Evolutionary conservation across 1,140 invertebrate genomes (phyloP), one percentile per base, ranked within the genome.

Genomic region (Ooceraea biroi): DNA sequence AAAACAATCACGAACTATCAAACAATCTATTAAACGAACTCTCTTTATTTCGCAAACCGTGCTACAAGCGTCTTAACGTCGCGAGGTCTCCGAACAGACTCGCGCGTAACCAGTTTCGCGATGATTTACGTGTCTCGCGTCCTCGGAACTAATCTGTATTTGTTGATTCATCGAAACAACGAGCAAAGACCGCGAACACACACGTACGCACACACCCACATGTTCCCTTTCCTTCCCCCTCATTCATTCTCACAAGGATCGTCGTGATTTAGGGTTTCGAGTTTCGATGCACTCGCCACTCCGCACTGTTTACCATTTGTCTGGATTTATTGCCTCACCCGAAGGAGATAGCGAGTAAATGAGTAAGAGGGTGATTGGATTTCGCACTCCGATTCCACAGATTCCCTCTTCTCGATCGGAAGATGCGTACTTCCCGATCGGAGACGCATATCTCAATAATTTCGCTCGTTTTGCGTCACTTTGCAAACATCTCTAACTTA

Each of bases 101-200:
- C 22, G 48, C 25, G 58, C 84, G 93, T 93, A 94, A 94, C 92
- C 88, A 94, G 91, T 93, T 93, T 88, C 89, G 85, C 88, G 91
- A 94, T 94, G 94, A 94, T 94, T 94, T 94, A 94, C 91, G 82
- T 88, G 14, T 85, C 89, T 88, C 85, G 85, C 84, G 82, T 88
- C 89, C 78, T 76, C 85, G 87, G 83, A 93, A 93, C 93, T 94
- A 94, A 94, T 94, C 94, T 92, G 91, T 91, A 93, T 94, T 94
- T 94, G 93, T 94, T 94, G 94, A 94, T 94, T 94, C 93, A 93
- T 93, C 89, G 89, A 90, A 90, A 91, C 91, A 92, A 82, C 88
- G 84, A 86, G 84, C 83, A 88, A 88, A 88, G 89, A 92, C 85
- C 90, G 88, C 82, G 88, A 92, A 89, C 80, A 84, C 83, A 86